Base-by-base conservation (phyloP, 2,888 invertebrate genomes). In the Lampropteryx suffumata region DNA sequence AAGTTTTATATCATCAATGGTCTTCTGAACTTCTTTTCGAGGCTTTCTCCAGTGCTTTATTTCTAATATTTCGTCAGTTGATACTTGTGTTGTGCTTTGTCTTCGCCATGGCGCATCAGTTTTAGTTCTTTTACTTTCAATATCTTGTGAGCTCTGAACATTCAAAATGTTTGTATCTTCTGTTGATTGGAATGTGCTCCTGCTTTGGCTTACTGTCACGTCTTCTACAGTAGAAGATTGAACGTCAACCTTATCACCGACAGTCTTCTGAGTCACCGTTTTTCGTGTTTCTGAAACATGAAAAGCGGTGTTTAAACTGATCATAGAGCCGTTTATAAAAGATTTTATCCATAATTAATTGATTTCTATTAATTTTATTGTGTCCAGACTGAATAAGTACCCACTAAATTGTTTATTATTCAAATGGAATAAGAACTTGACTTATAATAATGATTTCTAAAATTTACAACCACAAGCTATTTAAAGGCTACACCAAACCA, bases 101-200 rank as follows among this genome's bases (percentile, higher is more conserved):
- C 57, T 74, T n/a, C 90, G 80, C 89, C 90, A 90, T 1, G 89
- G 89, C 3, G 81, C 76, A 36, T 66, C 66, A 12, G 59, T 57
- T 4, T 59, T 56, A 6, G 71, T 55, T 62, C 73, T 76, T 53
- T 67, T 83, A 3, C 74, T 72, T 47, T 84, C 73, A 13, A 79
- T 56, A 32, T 86, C 78, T 64, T 86, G 73, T 39, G 70, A 46
- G 53, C 74, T 76, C 57, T 83, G 64, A 27, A 87, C 43, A 61
- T 78, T 82, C 28, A 88, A 60, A 43, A 89, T 83, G 57, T 81
- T 88, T 7, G 73, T 74, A 55, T 88, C 87, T 70, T 89, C 88
- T 7, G 85, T 84, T 2, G 79, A 71, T 67, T 84, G 76, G 60
- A 77, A 84, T 42, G 64, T 55, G 10, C 76, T 52, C 58, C 66